phyloP scores from a whole-genome alignment of 2,797 vertebrate species.

The Garrulus glandarius region DNA sequence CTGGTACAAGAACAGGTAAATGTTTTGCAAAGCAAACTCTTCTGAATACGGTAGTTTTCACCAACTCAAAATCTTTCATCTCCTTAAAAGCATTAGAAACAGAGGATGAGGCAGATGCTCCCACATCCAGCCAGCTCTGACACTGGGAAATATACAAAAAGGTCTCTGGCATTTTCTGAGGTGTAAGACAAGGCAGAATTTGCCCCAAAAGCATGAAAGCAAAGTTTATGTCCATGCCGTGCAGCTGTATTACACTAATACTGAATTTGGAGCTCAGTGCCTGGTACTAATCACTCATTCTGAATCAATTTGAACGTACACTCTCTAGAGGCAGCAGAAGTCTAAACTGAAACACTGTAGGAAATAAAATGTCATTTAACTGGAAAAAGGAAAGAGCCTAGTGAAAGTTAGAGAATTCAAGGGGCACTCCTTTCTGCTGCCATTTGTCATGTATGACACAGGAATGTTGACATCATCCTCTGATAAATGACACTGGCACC shows the following conservation, averaged over 20 bases:
- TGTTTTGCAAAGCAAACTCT: not conserved
- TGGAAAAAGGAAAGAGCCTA: constrained; percentile 3
- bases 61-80: not conserved
- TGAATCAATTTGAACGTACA: not conserved
- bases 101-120: not conserved
- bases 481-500: constrained; percentile 69
- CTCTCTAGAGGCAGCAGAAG: constrained; percentile 29
- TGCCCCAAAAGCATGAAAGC: not conserved
- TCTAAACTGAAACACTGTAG: constrained; percentile 39
- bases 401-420: constrained; percentile 33
- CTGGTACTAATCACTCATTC: constrained; percentile 38
- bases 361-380: constrained; percentile 59
- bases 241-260: not conserved
- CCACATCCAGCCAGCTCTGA: not conserved
- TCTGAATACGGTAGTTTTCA: not conserved
- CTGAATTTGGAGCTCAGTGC: not conserved
- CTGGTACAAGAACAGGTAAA: not conserved
- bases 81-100: constrained; percentile 54
- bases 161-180: not conserved
- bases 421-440: constrained; percentile 53
- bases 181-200: not conserved
- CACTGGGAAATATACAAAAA: not conserved
- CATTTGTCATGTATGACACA: constrained; percentile 68
- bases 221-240: not conserved
- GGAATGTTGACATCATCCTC: constrained; percentile 67